A percentile compares a stretch with the other conserved stretches of the same genome.
Evolutionary conservation across 2,113 vertebrate species (phyloP).

Genomic region (Gymnorhina tibicen): DNA sequence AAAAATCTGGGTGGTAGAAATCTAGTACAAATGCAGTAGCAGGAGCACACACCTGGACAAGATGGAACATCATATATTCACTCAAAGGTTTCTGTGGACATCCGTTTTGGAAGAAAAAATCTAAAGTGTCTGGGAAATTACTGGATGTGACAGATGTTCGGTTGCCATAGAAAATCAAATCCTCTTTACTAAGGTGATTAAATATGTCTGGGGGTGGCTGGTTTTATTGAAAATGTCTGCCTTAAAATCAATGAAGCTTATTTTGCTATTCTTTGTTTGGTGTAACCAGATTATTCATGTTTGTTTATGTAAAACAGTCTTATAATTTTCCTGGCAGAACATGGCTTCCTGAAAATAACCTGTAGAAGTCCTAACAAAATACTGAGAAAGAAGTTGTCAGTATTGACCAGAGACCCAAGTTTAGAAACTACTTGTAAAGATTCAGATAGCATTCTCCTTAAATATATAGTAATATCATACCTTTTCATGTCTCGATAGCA

Average conservation of each 20-base stretch:
- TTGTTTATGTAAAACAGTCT: not conserved
- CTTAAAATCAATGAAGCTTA: not conserved
- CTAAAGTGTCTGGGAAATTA: not conserved
- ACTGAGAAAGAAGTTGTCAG: not conserved
- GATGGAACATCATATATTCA: not conserved
- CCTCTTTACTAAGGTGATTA: not conserved
- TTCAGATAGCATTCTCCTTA: not conserved
- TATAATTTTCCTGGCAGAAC: not conserved
- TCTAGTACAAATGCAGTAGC: not conserved
- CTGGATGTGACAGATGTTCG: not conserved
- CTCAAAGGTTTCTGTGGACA: not conserved
- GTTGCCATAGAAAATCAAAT: constrained; percentile 22
- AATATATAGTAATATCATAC: not conserved
- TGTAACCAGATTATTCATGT: not conserved
- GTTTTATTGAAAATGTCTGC: constrained; percentile 1
- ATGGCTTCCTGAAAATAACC: not conserved
- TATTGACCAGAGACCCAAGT: not conserved
- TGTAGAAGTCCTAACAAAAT: not conserved
- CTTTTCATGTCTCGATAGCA: not conserved
- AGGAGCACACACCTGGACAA: not conserved
- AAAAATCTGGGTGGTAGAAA: not conserved
- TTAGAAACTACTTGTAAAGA: not conserved
- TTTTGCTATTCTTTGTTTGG: not conserved
- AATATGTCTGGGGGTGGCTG: not conserved
- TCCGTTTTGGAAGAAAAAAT: not conserved